Percentiles rank a stretch among this genome's conserved stretches.
Conservation (phyloP, 2,888 invertebrate species). For the Patella pellucida region DNA sequence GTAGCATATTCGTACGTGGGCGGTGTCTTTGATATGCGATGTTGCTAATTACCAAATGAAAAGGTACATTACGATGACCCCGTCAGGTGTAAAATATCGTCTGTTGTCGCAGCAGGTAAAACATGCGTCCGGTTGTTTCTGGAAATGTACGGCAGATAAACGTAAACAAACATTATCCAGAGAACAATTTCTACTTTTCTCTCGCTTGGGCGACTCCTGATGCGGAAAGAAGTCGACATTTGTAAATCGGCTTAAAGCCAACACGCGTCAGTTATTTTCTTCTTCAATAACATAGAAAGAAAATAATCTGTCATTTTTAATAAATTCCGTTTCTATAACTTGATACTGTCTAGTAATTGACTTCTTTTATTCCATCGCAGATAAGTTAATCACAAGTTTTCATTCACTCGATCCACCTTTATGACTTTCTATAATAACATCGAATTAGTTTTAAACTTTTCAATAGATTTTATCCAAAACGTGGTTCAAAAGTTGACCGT, state of each 20-base stretch:
- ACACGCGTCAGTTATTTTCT: background rate
- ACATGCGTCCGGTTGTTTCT: background rate
- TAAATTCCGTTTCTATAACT: background rate
- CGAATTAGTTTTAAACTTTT: too few relatives aligned
- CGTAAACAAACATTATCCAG: background rate
- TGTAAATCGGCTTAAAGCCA: background rate
- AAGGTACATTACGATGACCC: slow-evolving; percentile 2
- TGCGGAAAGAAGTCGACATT: background rate
- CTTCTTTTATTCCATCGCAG: background rate
- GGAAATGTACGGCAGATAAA: background rate
- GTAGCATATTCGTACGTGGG: background rate
- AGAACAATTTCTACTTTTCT: too few relatives aligned
- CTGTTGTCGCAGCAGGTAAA: background rate
- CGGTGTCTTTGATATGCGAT: background rate
- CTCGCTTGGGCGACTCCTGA: background rate
- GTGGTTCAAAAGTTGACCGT: too few relatives aligned
- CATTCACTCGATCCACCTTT: too few relatives aligned
- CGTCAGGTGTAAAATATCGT: background rate
- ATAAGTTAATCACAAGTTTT: too few relatives aligned
- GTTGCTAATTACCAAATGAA: background rate
- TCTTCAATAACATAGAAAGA: background rate
- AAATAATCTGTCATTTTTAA: slow-evolving; percentile 2
- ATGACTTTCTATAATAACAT: too few relatives aligned
- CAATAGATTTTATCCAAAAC: too few relatives aligned
- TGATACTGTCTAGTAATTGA: background rate